Evolutionary conservation across 1,140 invertebrate genomes (phyloP).

Genomic region (Lethrus apterus): DNA sequence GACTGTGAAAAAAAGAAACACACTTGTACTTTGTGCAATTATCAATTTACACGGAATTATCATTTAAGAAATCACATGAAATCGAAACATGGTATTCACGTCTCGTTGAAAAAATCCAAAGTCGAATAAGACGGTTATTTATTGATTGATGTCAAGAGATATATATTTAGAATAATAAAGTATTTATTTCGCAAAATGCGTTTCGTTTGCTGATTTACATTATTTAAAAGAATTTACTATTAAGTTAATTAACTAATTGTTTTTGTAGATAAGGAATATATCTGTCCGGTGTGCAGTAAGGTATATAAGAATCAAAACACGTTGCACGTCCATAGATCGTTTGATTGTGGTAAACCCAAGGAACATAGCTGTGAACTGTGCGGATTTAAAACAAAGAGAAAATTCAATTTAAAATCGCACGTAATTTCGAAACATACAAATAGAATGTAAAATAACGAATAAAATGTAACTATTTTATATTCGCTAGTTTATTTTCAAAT

Average conservation of each 20-base stretch:
- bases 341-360: slow-evolving; percentile 45
- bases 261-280: slow-evolving; percentile 7
- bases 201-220: too few species aligned
- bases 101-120: too few species aligned
- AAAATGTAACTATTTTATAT: too few species aligned
- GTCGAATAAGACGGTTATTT: neutral
- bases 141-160: neutral
- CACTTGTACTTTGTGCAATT: slow-evolving; percentile 12
- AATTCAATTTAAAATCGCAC: slow-evolving; percentile 23
- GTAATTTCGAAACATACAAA: slow-evolving; percentile 34
- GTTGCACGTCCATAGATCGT: slow-evolving; percentile 42
- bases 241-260: slow-evolving; percentile 1
- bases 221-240: too few species aligned
- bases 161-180: neutral
- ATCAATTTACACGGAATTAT: slow-evolving; percentile 36
- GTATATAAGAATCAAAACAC: slow-evolving; percentile 41
- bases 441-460: too few species aligned
- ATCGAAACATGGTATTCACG: slow-evolving; percentile 12
- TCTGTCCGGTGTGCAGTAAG: slow-evolving; percentile 20
- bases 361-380: slow-evolving; percentile 44
- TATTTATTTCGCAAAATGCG: too few species aligned
- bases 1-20: slow-evolving; percentile 20
- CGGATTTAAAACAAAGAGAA: slow-evolving; percentile 16
- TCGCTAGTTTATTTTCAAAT: too few species aligned
- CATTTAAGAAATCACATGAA: slow-evolving; percentile 16